phyloP scores from a whole-genome alignment of 2,888 invertebrate genomes.

The Andricus quercusramuli region DNA sequence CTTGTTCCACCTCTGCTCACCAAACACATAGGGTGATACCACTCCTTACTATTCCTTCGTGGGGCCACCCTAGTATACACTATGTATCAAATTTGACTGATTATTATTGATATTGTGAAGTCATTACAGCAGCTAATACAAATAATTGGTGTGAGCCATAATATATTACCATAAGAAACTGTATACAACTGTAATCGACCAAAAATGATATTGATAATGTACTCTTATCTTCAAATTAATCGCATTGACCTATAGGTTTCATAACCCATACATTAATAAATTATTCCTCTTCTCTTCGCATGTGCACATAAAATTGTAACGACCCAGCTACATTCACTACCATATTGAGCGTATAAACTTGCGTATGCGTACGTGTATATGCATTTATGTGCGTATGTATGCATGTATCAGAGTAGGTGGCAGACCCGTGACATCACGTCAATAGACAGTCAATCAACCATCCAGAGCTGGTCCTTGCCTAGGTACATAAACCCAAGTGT shows the following conservation, averaged over 20 bases:
- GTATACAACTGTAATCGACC: neutral
- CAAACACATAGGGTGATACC: too few relatives aligned
- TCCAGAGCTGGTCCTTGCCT: neutral
- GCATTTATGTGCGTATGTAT: too few relatives aligned
- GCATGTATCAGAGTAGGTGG: neutral
- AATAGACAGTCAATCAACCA: neutral
- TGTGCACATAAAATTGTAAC: neutral
- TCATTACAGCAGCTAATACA: too few relatives aligned
- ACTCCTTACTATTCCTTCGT: too few relatives aligned
- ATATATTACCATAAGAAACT: neutral
- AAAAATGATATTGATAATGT: neutral
- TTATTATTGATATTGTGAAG: too few relatives aligned
- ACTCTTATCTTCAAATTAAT: neutral
- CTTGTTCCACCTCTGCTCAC: too few relatives aligned
- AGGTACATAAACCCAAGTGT: neutral
- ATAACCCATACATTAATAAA: neutral
- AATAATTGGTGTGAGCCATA: neutral
- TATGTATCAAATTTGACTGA: too few relatives aligned
- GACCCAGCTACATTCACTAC: neutral
- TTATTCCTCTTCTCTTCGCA: neutral
- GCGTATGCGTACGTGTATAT: neutral
- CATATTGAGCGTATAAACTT: neutral
- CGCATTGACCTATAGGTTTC: neutral
- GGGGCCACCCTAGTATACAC: too few relatives aligned
- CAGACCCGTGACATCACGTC: neutral